Base-by-base conservation (phyloP, 2,113 vertebrate genomes). In the Cryptotis parvus region DNA sequence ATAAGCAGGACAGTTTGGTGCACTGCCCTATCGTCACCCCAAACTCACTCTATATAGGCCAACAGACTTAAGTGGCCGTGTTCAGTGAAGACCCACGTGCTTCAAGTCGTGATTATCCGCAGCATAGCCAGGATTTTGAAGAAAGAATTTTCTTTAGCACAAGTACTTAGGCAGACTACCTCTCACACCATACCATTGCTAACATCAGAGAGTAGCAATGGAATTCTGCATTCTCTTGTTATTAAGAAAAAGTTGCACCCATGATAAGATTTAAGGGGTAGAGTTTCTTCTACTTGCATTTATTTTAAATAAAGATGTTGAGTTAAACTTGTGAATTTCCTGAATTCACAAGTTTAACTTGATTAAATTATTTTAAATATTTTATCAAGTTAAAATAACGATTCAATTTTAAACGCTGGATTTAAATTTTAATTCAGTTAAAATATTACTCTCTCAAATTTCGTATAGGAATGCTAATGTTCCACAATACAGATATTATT, bases 311-410 rank as follows among this genome's bases (percentile, higher is more conserved):
- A 72, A 84, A 37, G 6, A 2, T 43, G 5, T 43, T 76, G 76
- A 72, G 58, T 70, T 84, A 90, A 89, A 89, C 77, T 73, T 45
- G 72, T 49, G 20, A 37, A 80, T 72, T 75, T 89, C 61, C 72
- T 65, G 10, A 91, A 49, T 58, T 58, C 55, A 22, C 55, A 22
- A 58, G 22, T 58, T 58, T 58, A 49, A 49, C 45, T 49, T 49
- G 45, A 49, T 49, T 49, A 49, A 49, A 49, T 49, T 49, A 49
- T 49, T 10, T 49, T 49, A 49, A 49, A 49, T 49, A 49, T 45
- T 45, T 45, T n/a, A n/a, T n/a, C n/a, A n/a, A n/a, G n/a, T n/a
- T n/a, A n/a, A n/a, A n/a, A n/a, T n/a, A n/a, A n/a, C n/a, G n/a
- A n/a, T n/a, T n/a, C n/a, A n/a, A n/a, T n/a, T n/a, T n/a, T n/a